Conservation (phyloP, 30 jellyfish, hydroid and myxozoan species). For the Chironex yamaguchii region DNA sequence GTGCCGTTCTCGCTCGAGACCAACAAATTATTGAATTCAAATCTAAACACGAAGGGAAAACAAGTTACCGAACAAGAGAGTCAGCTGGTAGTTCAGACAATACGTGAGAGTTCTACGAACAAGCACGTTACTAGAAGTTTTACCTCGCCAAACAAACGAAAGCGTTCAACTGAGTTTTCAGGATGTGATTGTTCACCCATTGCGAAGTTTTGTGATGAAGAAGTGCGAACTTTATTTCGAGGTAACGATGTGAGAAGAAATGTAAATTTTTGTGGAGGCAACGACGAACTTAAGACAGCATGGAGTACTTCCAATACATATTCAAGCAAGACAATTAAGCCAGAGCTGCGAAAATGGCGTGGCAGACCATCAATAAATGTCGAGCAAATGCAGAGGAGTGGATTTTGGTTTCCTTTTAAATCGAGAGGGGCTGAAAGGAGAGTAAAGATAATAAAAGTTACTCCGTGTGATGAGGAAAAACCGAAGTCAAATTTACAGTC, state of each 20-base stretch:
- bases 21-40: not conserved
- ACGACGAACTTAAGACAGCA: not conserved
- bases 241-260: not conserved
- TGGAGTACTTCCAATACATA: not conserved
- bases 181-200: not conserved
- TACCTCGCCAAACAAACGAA: not conserved
- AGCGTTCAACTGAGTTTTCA: not conserved
- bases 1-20: not conserved
- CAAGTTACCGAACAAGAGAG: not conserved
- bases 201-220: not conserved
- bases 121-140: not conserved
- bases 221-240: not conserved
- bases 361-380: not conserved
- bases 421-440: constrained; percentile 31
- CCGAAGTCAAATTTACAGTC: not conserved
- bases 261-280: not conserved
- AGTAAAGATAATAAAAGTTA: constrained; percentile 50
- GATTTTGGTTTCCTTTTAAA: constrained; percentile 53
- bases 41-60: not conserved
- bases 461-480: constrained; percentile 31
- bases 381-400: not conserved
- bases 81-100: not conserved
- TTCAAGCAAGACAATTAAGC: not conserved
- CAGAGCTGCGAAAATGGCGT: not conserved
- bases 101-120: not conserved